phyloP scores from a whole-genome alignment of 2,113 vertebrate species.

The Callionymus lyra region DNA sequence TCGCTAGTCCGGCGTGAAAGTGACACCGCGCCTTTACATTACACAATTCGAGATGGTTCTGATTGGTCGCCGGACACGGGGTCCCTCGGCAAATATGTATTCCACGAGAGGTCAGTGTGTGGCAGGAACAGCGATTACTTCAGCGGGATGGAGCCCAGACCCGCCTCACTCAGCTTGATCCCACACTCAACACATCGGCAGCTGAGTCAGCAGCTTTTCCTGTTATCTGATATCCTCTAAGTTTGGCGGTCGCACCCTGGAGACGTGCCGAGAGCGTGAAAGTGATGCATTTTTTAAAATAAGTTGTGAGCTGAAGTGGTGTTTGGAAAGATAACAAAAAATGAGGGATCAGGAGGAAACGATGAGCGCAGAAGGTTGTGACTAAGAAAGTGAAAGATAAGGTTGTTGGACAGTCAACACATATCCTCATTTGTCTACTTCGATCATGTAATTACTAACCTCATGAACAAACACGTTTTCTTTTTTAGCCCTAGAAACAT shows the following conservation, averaged over 20 bases:
- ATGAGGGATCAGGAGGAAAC: conserved; percentile 7
- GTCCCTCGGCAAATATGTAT: conserved; percentile 1
- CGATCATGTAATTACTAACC: no score
- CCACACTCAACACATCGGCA: conserved; percentile 3
- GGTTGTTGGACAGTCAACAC: conserved; percentile 13
- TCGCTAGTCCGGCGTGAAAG: background rate
- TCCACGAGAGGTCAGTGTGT: conserved; percentile 12
- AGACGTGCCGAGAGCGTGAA: background rate
- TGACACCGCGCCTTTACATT: no score
- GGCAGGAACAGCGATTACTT: conserved; percentile 13
- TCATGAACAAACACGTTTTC: no score
- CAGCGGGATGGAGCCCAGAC: conserved; percentile 5
- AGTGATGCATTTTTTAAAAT: conserved; percentile 14
- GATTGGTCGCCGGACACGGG: background rate
- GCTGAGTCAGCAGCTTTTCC: conserved; percentile 27
- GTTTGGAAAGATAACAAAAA: conserved; percentile 10
- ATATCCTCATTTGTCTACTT: no score
- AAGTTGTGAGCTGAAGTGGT: conserved; percentile 9
- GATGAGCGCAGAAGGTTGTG: conserved; percentile 18
- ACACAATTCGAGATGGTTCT: background rate
- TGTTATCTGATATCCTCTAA: conserved; percentile 15
- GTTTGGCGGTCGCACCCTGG: conserved; percentile 4
- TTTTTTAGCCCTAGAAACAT: no score
- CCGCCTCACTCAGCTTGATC: conserved; percentile 27
- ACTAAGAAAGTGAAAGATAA: conserved; percentile 21